Evolutionary conservation across 2,797 vertebrate species (phyloP), one percentile per base, ranked within the genome.

Genomic region (Gymnodraco acuticeps): DNA sequence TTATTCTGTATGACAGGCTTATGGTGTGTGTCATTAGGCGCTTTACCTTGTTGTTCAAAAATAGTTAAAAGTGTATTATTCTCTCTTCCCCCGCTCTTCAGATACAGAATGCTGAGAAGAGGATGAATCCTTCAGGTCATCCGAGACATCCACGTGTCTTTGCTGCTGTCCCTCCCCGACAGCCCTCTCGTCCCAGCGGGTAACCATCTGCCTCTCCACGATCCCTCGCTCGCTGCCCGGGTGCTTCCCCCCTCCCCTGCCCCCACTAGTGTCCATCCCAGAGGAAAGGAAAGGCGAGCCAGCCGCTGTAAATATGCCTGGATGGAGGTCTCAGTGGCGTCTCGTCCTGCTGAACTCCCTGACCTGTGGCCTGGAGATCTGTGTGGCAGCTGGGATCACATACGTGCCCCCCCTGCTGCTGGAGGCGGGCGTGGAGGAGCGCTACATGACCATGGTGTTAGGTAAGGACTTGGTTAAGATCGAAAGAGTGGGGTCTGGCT

Each of bases 321-420:
- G 92, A 94, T 95, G 95, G 94, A 94, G 91, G 89, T 91, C 94
- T 88, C 95, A 94, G 81, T 93, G 93, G 92, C 94, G 89, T 86
- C 94, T 96, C 27, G 82, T 95, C 87, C 93, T 95, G 82, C 90
- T 96, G 86, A 96, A 96, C 92, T 95, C 93, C 19, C 88, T 96
- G 88, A 95, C 95, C 69, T 96, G 95, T 86, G 95, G 95, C 83
- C 91, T 96, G 92, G 95, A 96, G 94, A 95, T 96, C 91, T 96
- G 95, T 14, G 93, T 96, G 91, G 95, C 95, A 60, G 95, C 95
- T 77, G 95, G 95, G 43, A 95, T 95, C 88, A 96, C 95, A 38
- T 95, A 96, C 42, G 95, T 95, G 66, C 95, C 95, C 7, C 95
- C 95, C 0, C 87, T 96, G 79, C 89, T 96, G 77, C 93, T 96